These are phyloP conservation scores for Enhydra lutris DNA, from an alignment of 2,113 vertebrate species.

Conservation along the genomic window DNA sequence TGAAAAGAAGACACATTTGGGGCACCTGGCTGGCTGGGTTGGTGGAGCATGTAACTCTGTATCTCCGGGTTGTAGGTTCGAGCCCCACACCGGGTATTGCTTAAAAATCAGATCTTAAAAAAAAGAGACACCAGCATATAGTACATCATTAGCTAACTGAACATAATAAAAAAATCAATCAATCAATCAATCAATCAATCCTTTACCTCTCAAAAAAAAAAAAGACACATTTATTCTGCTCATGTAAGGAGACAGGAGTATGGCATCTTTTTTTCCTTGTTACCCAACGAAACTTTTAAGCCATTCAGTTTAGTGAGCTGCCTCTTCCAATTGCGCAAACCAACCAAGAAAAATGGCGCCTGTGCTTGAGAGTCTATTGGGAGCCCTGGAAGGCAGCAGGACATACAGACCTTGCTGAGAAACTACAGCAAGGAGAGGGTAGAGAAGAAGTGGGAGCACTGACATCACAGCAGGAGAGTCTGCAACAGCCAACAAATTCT, in stretches of 20 bases:
- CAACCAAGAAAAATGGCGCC: neutral
- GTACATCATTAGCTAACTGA: too few species aligned
- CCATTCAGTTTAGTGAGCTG: neutral
- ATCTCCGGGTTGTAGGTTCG: too few species aligned
- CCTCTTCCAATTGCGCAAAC: neutral
- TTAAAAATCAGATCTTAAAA: too few species aligned
- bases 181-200: too few species aligned
- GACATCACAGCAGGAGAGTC: neutral
- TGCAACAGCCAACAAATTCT: neutral
- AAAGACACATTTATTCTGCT: neutral
- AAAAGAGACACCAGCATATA: neutral
- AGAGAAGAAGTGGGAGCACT: neutral
- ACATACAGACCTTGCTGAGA: neutral
- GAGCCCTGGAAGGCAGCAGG: neutral
- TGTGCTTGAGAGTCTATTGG: neutral
- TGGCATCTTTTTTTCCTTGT: neutral
- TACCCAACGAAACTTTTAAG: neutral
- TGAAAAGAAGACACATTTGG: neutral
- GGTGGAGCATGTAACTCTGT: too few species aligned
- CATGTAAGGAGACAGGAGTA: neutral
- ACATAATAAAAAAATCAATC: too few species aligned
- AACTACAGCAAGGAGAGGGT: neutral
- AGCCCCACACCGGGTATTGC: too few species aligned
- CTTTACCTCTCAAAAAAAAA: too few species aligned
- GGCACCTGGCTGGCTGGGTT: too few species aligned